phyloP scores from a whole-genome alignment of 1,140 invertebrate genomes.

The Platorchestia sp. region DNA sequence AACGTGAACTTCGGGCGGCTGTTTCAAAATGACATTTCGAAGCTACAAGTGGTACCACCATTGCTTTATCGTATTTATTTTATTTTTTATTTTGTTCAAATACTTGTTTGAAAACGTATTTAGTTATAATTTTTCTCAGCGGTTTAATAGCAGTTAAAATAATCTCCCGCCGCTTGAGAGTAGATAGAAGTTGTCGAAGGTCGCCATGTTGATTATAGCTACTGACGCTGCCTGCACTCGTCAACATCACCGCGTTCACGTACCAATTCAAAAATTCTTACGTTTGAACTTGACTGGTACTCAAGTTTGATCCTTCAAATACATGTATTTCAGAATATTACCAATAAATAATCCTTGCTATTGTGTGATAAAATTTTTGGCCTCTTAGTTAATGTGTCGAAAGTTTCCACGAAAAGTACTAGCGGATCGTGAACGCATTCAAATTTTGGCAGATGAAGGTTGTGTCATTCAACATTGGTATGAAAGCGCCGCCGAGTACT shows the following conservation, averaged over 20 bases:
- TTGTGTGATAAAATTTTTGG: neutral
- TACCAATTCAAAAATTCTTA: neutral
- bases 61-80: neutral
- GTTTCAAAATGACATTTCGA: constrained; percentile 1
- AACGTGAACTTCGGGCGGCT: neutral
- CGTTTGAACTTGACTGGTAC: neutral
- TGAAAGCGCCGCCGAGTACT: neutral
- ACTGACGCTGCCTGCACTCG: neutral
- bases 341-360: neutral
- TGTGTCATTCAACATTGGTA: neutral
- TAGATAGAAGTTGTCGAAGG: neutral
- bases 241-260: constrained; percentile 31
- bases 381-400: neutral
- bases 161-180: neutral
- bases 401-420: too few species aligned
- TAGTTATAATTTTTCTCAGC: neutral
- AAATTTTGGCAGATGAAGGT: neutral
- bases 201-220: constrained; percentile 47
- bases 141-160: neutral
- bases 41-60: neutral
- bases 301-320: neutral
- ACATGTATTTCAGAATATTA: neutral
- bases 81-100: neutral
- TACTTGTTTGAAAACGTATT: neutral
- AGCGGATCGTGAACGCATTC: neutral